phyloP scores from a whole-genome alignment of 2,888 invertebrate species.

The Mesoligia furuncula region DNA sequence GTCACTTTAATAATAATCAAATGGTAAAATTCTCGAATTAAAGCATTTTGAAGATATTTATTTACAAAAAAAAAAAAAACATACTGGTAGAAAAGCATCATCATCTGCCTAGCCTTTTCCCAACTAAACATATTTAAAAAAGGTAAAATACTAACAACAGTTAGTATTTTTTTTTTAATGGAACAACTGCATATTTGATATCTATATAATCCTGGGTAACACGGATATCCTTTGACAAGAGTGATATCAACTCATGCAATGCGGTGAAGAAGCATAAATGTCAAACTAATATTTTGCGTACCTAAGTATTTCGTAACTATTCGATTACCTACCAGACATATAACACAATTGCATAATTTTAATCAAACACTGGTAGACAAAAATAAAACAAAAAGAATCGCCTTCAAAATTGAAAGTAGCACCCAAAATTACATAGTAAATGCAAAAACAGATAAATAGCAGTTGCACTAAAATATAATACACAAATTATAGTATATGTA shows the following conservation, averaged over 20 bases:
- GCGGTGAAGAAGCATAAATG: not conserved
- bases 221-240: not conserved
- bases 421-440: slow-evolving; percentile 27
- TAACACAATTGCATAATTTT: not conserved
- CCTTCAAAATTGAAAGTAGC: slow-evolving; percentile 43
- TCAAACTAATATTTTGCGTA: not conserved
- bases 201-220: not conserved
- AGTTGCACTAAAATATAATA: slow-evolving; percentile 48
- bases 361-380: slow-evolving; percentile 4
- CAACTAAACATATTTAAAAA: no score
- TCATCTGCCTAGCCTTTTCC: no score
- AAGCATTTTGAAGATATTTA: not conserved
- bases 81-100: not conserved
- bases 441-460: slow-evolving; percentile 43
- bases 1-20: slow-evolving; percentile 11
- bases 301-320: not conserved
- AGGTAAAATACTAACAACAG: no score
- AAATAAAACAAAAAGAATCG: slow-evolving; percentile 3
- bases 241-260: no score
- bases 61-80: no score
- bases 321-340: not conserved
- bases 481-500: slow-evolving; percentile 53
- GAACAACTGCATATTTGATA: not conserved
- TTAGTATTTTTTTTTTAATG: no score
- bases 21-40: not conserved